Evolutionary conservation across 2,888 invertebrate species (phyloP).

Genomic region (Herminia tarsipennalis): DNA sequence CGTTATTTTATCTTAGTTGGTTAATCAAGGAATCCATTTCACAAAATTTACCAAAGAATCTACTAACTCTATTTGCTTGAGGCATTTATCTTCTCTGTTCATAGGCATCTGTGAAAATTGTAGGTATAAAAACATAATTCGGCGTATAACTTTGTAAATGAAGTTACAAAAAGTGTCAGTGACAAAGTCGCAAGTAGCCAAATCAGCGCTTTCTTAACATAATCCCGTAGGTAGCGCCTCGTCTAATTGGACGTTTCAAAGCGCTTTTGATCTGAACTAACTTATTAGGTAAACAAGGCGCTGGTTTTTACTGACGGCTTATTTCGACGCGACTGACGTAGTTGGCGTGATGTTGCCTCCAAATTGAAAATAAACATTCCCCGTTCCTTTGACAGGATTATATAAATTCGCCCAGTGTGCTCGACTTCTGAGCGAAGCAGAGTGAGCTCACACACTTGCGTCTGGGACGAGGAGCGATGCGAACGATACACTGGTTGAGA

Average conservation of each 20-base stretch:
- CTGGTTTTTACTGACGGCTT: conserved; percentile 15
- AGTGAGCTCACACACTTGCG: conserved; percentile 4
- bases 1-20: too few relatives aligned
- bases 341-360: conserved; percentile 6
- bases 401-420: conserved; percentile 18
- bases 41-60: too few relatives aligned
- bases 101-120: too few relatives aligned
- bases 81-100: too few relatives aligned
- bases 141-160: background rate
- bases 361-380: conserved; percentile 65
- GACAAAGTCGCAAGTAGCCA: background rate
- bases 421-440: background rate
- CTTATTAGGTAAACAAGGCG: conserved; percentile 31
- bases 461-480: background rate
- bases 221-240: conserved; percentile 14
- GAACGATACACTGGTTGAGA: too few relatives aligned
- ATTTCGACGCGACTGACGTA: background rate
- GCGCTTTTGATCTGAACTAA: conserved; percentile 40
- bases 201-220: conserved; percentile 12
- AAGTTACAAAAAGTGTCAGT: background rate
- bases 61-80: too few relatives aligned
- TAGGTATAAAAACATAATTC: background rate
- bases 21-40: too few relatives aligned
- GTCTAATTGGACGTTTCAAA: conserved; percentile 34
- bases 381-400: conserved; percentile 54